Percentiles rank a stretch among this genome's conserved stretches.
These are phyloP conservation scores for Pediacus dermestoides DNA, from an alignment of 2,888 invertebrate species.

Conservation along the genomic window DNA sequence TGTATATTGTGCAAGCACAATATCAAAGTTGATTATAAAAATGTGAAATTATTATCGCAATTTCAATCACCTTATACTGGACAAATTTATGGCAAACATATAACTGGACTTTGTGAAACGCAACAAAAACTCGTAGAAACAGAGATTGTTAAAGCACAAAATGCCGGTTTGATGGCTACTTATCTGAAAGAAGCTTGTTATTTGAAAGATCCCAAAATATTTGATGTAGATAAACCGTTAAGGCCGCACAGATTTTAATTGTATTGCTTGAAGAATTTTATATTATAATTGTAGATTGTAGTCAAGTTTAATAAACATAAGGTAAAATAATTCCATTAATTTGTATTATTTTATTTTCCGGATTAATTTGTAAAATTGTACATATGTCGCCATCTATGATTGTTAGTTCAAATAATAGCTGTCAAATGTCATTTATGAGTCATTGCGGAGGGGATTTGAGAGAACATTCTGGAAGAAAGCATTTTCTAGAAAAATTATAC, in stretches of 20 bases:
- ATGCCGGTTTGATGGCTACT: conserved; percentile 77
- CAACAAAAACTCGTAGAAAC: conserved; percentile 73
- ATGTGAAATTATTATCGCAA: conserved; percentile 85
- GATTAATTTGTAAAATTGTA: conserved; percentile 4
- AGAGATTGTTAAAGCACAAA: conserved; percentile 73
- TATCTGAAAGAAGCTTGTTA: conserved; percentile 78
- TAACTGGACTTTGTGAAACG: conserved; percentile 85
- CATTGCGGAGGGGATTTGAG: no score
- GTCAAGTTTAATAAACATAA: background rate
- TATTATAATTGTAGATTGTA: background rate
- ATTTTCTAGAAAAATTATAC: no score
- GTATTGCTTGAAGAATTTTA: no score
- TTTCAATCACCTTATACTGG: conserved; percentile 96
- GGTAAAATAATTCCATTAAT: background rate
- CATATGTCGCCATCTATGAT: no score
- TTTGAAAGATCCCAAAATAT: conserved; percentile 83
- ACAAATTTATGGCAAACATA: conserved; percentile 83
- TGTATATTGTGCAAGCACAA: conserved; percentile 83
- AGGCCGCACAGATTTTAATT: conserved; percentile 72
- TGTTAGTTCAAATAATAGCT: no score
- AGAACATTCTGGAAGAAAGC: no score
- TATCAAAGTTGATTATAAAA: conserved; percentile 86
- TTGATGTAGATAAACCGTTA: conserved; percentile 81
- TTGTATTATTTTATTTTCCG: conserved; percentile 1
- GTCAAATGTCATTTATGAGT: no score